A percentile compares a stretch with the other conserved stretches of the same genome.
Conservation (phyloP, 1,140 invertebrate species). For the Macrobrachium nipponense region DNA sequence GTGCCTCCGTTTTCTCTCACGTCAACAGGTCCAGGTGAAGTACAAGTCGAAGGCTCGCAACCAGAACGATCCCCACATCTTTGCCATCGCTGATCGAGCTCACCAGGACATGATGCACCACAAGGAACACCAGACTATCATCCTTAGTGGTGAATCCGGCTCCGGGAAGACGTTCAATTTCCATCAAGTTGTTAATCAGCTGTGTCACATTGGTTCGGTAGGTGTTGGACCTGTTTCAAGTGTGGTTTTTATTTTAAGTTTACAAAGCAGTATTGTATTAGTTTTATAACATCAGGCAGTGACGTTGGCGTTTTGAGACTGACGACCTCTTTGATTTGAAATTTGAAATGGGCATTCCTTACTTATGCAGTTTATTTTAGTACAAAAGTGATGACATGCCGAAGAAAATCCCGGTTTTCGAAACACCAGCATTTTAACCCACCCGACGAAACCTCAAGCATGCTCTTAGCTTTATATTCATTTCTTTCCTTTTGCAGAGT, state of each 20-base stretch:
- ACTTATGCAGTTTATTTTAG: no score
- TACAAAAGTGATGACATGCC: no score
- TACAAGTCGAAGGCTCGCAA: conserved; percentile 88
- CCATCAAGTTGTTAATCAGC: conserved; percentile 79
- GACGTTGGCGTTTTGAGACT: no score
- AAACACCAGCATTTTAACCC: background rate
- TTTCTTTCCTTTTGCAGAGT: conserved; percentile 11
- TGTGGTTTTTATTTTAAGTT: background rate
- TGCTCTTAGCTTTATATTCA: background rate
- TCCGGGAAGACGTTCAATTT: conserved; percentile 87
- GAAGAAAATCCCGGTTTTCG: no score
- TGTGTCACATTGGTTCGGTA: conserved; percentile 74
- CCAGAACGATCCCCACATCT: conserved; percentile 91
- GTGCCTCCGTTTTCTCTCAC: conserved; percentile 29
- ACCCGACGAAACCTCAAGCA: background rate
- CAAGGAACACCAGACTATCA: conserved; percentile 83
- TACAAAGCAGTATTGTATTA: no score
- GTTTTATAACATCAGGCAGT: no score
- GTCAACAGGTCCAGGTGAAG: conserved; percentile 80
- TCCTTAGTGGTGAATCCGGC: conserved; percentile 85
- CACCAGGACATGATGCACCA: conserved; percentile 88
- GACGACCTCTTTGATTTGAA: no score
- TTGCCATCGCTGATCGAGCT: conserved; percentile 86
- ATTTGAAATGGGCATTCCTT: no score
- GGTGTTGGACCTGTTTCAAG: conserved; percentile 13